These are phyloP conservation scores for Brachyhypopomus gauderio DNA, from an alignment of 2,113 vertebrate species.

Conservation along the genomic window DNA sequence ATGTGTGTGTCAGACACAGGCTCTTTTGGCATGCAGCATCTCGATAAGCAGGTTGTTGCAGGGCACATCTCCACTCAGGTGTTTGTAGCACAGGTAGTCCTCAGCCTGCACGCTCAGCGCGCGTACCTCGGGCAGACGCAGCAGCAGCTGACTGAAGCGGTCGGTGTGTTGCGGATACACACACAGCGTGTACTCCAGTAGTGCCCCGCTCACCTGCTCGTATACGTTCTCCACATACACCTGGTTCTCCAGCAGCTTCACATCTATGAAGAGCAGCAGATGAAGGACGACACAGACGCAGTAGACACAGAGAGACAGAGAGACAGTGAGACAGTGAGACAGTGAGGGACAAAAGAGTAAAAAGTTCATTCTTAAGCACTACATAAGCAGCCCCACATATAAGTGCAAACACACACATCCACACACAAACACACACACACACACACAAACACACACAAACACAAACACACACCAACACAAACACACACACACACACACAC, in stretches of 20 bases:
- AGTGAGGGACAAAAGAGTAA: slow-evolving; percentile 16
- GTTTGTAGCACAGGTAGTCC: slow-evolving; percentile 89
- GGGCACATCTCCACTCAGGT: slow-evolving; percentile 86
- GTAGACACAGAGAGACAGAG: slow-evolving; percentile 1
- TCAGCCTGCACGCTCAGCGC: slow-evolving; percentile 84
- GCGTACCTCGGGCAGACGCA: slow-evolving; percentile 83
- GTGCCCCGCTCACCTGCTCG: slow-evolving; percentile 83
- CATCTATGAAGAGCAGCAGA: slow-evolving; percentile 68
- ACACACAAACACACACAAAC: slow-evolving; percentile 20
- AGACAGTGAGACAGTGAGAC: slow-evolving; percentile 32
- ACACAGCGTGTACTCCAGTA: slow-evolving; percentile 86
- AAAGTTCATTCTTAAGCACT: slow-evolving; percentile 37
- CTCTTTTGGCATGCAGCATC: slow-evolving; percentile 90
- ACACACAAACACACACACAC: slow-evolving; percentile 27
- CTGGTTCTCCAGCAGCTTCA: slow-evolving; percentile 87
- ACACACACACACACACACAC: slow-evolving; percentile 24
- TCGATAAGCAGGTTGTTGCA: slow-evolving; percentile 93
- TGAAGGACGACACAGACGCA: no score
- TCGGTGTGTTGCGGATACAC: slow-evolving; percentile 80
- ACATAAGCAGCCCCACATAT: background rate
- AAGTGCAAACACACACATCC: background rate
- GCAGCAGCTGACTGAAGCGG: slow-evolving; percentile 85
- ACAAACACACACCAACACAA: background rate
- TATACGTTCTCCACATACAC: slow-evolving; percentile 82
- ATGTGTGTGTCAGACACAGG: slow-evolving; percentile 63